Evolutionary conservation across 2,888 invertebrate genomes (phyloP), one percentile per base, ranked within the genome.

Genomic region (Tenthredo amoena): DNA sequence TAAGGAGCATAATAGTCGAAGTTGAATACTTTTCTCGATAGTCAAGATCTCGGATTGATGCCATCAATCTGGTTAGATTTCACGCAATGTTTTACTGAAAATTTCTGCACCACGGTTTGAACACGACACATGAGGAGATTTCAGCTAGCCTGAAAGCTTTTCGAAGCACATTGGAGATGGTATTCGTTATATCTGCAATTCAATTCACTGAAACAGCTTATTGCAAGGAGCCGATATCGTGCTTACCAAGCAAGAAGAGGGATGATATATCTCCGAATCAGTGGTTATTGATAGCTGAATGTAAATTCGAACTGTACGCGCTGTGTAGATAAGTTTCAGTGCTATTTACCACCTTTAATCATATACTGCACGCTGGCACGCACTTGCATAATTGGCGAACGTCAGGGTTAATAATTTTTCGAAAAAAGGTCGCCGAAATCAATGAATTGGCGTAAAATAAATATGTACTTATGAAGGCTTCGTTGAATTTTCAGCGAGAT

Each of bases 401-500:
- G 37, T 37, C 37, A 37, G 37, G 37, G 37, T 37, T 37, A 37
- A 37, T 37, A 5, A 5, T 37, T n/a, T n/a, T n/a, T 37, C 37
- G 37, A 37, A 37, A 37, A n/a, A n/a, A n/a, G n/a, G n/a, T n/a
- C n/a, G n/a, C n/a, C n/a, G n/a, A n/a, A 37, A 37, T 37, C 37
- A 37, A 6, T 37, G 5, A 37, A 3, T 37, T 37, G 37, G 37
- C 37, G 37, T 37, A 37, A 47, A 15, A 12, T 47, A 47, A 47
- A 47, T 47, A n/a, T 55, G n/a, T 55, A 43, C 21, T 21, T 21
- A 74, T 43, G 9, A 74, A 43, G 12, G 43, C 10, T 74, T 72
- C 34, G 9, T 31, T 50, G 15, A 77, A 50, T 50, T 40, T 37
- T 62, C 40, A 81, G 81, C 40, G 18, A 40, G 21, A 81, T 81